A percentile compares a stretch with the other conserved stretches of the same genome.
These are phyloP conservation scores for Neomicropteryx cornuta DNA, from an alignment of 1,140 invertebrate species.

Conservation along the genomic window DNA sequence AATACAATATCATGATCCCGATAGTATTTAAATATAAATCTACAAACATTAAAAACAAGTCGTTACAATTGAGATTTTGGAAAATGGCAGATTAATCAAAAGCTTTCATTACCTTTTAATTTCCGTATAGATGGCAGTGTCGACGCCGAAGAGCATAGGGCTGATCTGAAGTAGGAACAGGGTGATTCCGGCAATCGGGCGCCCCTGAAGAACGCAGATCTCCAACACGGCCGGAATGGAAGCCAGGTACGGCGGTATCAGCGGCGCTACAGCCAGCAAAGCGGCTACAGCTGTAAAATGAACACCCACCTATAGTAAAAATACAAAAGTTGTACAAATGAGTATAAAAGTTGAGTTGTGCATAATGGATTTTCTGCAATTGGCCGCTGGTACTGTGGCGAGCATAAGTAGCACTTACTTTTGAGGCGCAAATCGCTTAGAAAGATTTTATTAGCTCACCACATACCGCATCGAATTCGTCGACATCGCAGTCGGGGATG, in stretches of 20 bases:
- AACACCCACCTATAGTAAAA: conserved; percentile 15
- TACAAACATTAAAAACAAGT: too few species aligned
- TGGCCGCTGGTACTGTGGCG: too few species aligned
- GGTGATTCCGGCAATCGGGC: conserved; percentile 60
- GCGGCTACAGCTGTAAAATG: conserved; percentile 67
- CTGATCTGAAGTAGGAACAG: conserved; percentile 78
- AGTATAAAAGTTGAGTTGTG: background rate
- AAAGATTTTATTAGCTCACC: too few species aligned
- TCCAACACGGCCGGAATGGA: conserved; percentile 88
- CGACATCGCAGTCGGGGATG: too few species aligned
- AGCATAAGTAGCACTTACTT: too few species aligned
- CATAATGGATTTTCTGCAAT: conserved; percentile 1
- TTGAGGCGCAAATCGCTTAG: too few species aligned
- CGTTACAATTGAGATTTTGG: too few species aligned
- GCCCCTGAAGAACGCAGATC: conserved; percentile 82
- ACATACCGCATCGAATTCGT: too few species aligned
- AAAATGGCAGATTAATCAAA: too few species aligned
- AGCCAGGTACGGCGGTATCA: conserved; percentile 90
- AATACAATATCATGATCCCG: too few species aligned
- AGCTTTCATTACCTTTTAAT: conserved; percentile 97
- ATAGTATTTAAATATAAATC: too few species aligned
- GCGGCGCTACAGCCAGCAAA: conserved; percentile 86
- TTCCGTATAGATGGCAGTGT: conserved; percentile 92
- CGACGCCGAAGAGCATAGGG: conserved; percentile 83
- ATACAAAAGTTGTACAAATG: conserved; percentile 13